These are phyloP conservation scores for Eretmocerus hayati DNA, from an alignment of 2,888 invertebrate genomes.

Conservation along the genomic window DNA sequence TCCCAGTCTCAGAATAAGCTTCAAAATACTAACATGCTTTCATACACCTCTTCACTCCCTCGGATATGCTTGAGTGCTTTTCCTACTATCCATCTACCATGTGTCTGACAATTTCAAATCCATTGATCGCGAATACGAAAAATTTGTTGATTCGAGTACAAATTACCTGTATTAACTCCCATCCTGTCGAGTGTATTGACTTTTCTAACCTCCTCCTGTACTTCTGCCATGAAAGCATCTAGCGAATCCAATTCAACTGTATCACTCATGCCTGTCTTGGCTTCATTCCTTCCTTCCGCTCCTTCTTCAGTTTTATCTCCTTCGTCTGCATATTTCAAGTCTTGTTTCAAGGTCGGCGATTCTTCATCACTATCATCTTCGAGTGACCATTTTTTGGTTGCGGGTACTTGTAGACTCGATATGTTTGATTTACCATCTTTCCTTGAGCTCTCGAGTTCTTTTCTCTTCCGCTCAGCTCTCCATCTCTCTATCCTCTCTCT, in stretches of 20 bases:
- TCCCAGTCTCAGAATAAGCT: too few relatives aligned
- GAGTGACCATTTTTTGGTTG: constrained; percentile 91
- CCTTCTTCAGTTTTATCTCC: constrained; percentile 32
- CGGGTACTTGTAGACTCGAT: constrained; percentile 54
- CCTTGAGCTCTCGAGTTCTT: constrained; percentile 72
- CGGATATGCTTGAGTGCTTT: too few relatives aligned
- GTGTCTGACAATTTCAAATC: neutral
- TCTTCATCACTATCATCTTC: constrained; percentile 90
- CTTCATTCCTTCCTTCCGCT: constrained; percentile 51
- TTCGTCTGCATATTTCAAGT: constrained; percentile 38
- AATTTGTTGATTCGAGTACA: too few relatives aligned
- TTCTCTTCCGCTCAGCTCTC: constrained; percentile 88
- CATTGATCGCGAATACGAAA: neutral
- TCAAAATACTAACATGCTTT: too few relatives aligned
- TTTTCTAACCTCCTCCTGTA: constrained; percentile 75
- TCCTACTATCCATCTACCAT: too few relatives aligned
- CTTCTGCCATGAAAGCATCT: constrained; percentile 95
- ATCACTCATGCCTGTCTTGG: constrained; percentile 48
- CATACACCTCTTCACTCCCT: too few relatives aligned
- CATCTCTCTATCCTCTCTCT: constrained; percentile 93
- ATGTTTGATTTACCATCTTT: constrained; percentile 67
- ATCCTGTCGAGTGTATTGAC: constrained; percentile 66
- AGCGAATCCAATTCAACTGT: constrained; percentile 89
- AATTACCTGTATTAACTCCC: constrained; percentile 46
- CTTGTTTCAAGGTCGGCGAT: constrained; percentile 37